phyloP scores from a whole-genome alignment of 2,888 invertebrate species.

The Cryptocephalus moraei region DNA sequence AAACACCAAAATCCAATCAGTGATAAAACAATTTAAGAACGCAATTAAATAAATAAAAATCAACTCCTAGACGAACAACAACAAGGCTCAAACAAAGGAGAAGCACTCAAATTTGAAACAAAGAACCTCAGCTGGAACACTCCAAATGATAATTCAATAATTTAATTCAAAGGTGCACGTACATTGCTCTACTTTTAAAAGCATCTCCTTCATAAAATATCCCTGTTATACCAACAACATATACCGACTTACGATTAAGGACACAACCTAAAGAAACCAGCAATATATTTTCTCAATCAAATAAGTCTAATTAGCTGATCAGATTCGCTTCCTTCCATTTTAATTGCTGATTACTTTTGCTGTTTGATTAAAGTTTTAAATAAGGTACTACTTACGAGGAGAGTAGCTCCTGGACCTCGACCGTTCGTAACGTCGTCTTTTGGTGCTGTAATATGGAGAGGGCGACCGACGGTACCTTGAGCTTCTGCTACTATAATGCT shows the following conservation, averaged over 20 bases:
- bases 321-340: neutral
- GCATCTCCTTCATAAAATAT: too few species aligned
- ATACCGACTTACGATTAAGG: too few species aligned
- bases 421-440: slow-evolving; percentile 24
- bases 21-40: neutral
- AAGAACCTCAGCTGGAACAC: too few species aligned
- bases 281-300: neutral
- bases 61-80: too few species aligned
- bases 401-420: slow-evolving; percentile 30
- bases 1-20: neutral
- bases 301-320: neutral
- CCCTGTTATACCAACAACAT: too few species aligned
- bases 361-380: neutral
- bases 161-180: too few species aligned
- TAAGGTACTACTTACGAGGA: slow-evolving; percentile 28
- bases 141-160: too few species aligned
- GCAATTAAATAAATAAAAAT: too few species aligned
- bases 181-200: too few species aligned
- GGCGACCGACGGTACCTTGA: slow-evolving; percentile 26
- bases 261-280: neutral
- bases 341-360: neutral
- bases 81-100: neutral
- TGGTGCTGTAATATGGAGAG: slow-evolving; percentile 26
- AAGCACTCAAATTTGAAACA: too few species aligned
- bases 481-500: slow-evolving; percentile 21